phyloP scores from a whole-genome alignment of 1,140 invertebrate genomes.

The Diabrotica virgifera region DNA sequence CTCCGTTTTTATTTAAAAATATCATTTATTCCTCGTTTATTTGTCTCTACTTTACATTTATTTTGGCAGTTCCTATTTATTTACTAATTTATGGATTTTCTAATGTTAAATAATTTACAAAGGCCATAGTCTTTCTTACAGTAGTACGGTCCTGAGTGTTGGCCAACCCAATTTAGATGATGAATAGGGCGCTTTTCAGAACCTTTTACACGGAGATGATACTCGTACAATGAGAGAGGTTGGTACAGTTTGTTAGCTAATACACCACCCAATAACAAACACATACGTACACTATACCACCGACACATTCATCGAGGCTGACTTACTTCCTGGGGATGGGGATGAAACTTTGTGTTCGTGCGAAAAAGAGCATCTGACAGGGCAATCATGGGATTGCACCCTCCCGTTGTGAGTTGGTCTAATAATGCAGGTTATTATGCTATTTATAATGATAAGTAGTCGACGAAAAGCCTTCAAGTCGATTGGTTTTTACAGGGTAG shows the following conservation, averaged over 20 bases:
- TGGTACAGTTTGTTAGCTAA: constrained; percentile 32
- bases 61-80: too few species aligned
- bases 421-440: constrained; percentile 10
- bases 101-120: too few species aligned
- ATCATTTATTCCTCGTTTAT: too few species aligned
- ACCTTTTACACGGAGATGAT: constrained; percentile 22
- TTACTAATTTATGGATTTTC: too few species aligned
- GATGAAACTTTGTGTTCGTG: constrained; percentile 27
- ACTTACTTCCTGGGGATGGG: constrained; percentile 20
- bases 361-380: constrained; percentile 31
- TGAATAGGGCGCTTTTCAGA: constrained; percentile 26
- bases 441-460: constrained; percentile 6
- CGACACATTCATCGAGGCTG: constrained; percentile 7
- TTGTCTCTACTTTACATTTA: too few species aligned
- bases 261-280: constrained; percentile 2
- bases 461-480: constrained; percentile 6
- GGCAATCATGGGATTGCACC: constrained; percentile 9
- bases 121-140: too few species aligned
- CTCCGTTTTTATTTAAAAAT: too few species aligned
- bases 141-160: constrained; percentile 7
- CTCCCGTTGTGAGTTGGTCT: constrained; percentile 3
- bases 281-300: background rate
- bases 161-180: constrained; percentile 30
- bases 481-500: background rate
- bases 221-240: constrained; percentile 19